Evolutionary conservation across 2,113 vertebrate species (phyloP).

Genomic region (Otus sunia): DNA sequence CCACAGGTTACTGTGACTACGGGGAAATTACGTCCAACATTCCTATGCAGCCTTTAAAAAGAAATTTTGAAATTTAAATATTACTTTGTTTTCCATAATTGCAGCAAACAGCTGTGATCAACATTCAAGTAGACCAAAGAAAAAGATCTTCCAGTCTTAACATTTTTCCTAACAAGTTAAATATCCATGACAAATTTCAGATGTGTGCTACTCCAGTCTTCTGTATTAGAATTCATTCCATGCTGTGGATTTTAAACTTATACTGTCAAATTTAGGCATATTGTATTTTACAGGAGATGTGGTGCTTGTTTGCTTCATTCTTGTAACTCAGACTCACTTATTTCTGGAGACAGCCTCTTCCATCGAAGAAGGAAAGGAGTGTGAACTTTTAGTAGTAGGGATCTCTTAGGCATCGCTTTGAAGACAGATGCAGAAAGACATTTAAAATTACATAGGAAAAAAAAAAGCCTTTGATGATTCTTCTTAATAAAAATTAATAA

Average conservation of each 20-base stretch:
- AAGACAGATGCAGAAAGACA: not conserved
- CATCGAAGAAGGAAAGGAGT: not conserved
- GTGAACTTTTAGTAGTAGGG: not conserved
- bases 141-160: slow-evolving; percentile 34
- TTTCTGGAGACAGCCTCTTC: not conserved
- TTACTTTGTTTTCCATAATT: slow-evolving; percentile 53
- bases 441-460: not conserved
- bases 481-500: not conserved
- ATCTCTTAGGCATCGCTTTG: not conserved
- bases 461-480: not conserved
- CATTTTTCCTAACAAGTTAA: slow-evolving; percentile 36
- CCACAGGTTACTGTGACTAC: slow-evolving; percentile 12
- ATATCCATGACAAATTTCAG: not conserved
- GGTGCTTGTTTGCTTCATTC: not conserved
- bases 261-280: not conserved
- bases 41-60: slow-evolving; percentile 14
- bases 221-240: not conserved
- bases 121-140: slow-evolving; percentile 36
- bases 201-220: not conserved
- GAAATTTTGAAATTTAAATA: slow-evolving; percentile 51
- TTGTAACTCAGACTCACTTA: not conserved
- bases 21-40: not conserved
- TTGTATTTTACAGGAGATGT: not conserved
- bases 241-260: not conserved
- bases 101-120: slow-evolving; percentile 51